Evolutionary conservation across 2,113 vertebrate species (phyloP), one percentile per base, ranked within the genome.

Genomic region (Ammospiza nelsoni): DNA sequence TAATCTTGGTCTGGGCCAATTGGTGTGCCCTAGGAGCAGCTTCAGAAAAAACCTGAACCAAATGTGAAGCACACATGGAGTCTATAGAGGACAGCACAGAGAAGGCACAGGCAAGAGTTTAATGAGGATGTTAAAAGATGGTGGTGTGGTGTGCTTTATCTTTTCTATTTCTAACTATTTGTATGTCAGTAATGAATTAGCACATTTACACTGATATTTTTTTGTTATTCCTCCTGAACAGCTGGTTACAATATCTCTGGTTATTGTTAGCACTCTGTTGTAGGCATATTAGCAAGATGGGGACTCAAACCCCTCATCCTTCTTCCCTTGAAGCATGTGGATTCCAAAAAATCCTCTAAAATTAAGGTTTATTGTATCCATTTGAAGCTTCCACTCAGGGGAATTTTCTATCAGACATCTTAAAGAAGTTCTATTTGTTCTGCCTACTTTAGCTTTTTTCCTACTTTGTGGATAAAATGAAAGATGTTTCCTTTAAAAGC

Each of bases 361-460:
- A 92, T 95, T 94, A 95, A 95, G 93, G 96, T 97, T 97, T 96
- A 94, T 97, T 97, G 59, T 62, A 94, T 67, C 80, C 49, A 49
- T 94, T 96, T 89, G 89, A 96, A 97, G 39, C 82, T 96, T 97
- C 54, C 55, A 96, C 95, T 79, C 78, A 5, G 52, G 92, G 96
- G 94, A 95, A 94, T 96, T 96, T 98, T 96, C 92, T 97, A 75
- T 97, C 96, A 95, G 63, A 90, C 77, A 95, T 97, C 90, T 96
- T 95, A 93, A 54, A 97, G 89, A 95, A 97, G 87, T 96, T 96
- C 90, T 96, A 96, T 98, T 98, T 98, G 92, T 98, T 98, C 96
- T 98, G 95, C 96, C 95, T 97, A 89, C 83, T 98, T 97, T 95
- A 97, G 91, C 66, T 73, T 94, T 97, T 96, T 95, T 91, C 37